Conservation (phyloP, 2,888 invertebrate species). For the Dynastes hyllus region DNA sequence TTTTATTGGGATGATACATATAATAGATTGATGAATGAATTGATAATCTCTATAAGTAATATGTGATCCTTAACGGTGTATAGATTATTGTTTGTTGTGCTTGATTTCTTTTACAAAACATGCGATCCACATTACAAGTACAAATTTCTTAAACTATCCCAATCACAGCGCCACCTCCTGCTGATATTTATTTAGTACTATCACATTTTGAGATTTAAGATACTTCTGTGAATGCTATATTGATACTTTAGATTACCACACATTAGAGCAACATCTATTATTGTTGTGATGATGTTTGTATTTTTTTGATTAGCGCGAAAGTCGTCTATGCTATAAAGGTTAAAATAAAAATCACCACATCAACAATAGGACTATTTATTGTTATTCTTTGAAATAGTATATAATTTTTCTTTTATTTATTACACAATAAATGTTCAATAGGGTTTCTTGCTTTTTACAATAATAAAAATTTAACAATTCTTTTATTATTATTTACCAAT, state of each 20-base stretch:
- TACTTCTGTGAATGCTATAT: no score
- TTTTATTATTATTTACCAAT: slow-evolving; percentile 42
- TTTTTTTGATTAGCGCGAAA: slow-evolving; percentile 24
- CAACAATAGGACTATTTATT: slow-evolving; percentile 52
- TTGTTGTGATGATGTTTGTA: slow-evolving; percentile 49
- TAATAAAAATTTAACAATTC: slow-evolving; percentile 46
- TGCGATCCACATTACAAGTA: no score
- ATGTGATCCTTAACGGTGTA: no score
- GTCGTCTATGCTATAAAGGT: slow-evolving; percentile 10
- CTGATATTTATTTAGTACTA: no score
- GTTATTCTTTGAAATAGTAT: slow-evolving; percentile 40
- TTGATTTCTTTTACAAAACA: no score
- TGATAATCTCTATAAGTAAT: no score
- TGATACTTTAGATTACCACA: slow-evolving; percentile 26
- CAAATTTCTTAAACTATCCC: no score
- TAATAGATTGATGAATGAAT: no score
- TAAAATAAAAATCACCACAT: slow-evolving; percentile 53
- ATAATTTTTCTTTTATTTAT: slow-evolving; percentile 40
- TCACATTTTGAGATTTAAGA: no score
- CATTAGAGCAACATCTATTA: slow-evolving; percentile 42
- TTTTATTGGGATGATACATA: no score
- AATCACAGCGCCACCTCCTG: no score
- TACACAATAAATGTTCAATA: slow-evolving; percentile 47
- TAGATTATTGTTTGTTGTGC: no score
- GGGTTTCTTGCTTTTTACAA: slow-evolving; percentile 19